Base-by-base conservation (phyloP, 2,797 vertebrate species). In the Silurus aristotelis region DNA sequence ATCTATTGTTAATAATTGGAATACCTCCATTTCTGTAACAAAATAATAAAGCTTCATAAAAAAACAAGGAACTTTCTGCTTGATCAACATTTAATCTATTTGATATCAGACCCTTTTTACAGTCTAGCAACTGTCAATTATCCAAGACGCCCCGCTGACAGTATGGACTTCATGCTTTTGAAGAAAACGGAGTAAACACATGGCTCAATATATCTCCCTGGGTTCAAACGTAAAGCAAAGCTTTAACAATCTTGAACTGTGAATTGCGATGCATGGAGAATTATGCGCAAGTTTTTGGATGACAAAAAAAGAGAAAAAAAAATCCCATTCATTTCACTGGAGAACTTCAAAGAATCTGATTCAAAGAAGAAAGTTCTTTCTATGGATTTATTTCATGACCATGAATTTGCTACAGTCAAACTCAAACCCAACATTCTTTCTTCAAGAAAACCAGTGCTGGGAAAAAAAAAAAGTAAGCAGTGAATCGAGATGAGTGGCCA, bases 181-280 rank as follows among this genome's bases (percentile, higher is more conserved):
- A 55, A 8, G 12, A 73, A 46, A 27, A 31, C n/a, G 27, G 58
- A 20, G 55, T 12, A 77, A 77, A 77, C 56, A 60, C 25, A 77
- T 31, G 31, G 25, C 22, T 84, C 64, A 87, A 76, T 89, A 38
- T 52, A 52, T 52, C 86, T 84, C 89, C 90, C 89, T 84, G 89
- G 86, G 80, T 73, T 85, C 81, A 88, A 88, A 86, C 55, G 81
- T 87, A 88, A 91, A 92, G 86, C 84, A 90, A 92, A 91, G 90
- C 85, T 91, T 90, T 89, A 52, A 61, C 88, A 87, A 91, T 87
- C 76, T 90, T 70, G 88, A 89, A 84, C 88, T 91, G 78, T 92
- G 17, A 93, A 91, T 86, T 87, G 91, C 70, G 90, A 91, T 89
- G 89, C 87, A 91, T 88, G 89, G 73, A 85, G 85, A 91, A 83